These are phyloP conservation scores for Punctoribates punctum DNA, from an alignment of 2,888 invertebrate genomes.

Conservation along the genomic window DNA sequence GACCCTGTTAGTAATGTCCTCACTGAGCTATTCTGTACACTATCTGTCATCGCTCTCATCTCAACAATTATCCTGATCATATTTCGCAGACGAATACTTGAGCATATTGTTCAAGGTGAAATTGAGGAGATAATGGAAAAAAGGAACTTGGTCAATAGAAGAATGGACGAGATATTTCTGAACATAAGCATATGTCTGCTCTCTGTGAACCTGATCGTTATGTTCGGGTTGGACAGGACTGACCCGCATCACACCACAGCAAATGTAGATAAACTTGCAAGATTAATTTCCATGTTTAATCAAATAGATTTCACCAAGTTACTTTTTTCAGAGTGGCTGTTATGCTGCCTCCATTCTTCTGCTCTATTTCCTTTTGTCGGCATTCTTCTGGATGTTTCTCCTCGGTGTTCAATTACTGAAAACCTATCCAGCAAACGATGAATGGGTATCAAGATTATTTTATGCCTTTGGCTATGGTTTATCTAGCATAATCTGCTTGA, in stretches of 20 bases:
- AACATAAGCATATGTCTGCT: constrained; percentile 42
- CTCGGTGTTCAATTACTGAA: background rate
- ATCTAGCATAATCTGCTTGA: background rate
- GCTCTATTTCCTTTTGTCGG: background rate
- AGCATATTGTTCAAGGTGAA: background rate
- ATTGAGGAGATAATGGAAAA: constrained; percentile 27
- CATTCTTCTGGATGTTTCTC: background rate
- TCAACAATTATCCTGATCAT: constrained; percentile 34
- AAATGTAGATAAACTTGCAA: background rate
- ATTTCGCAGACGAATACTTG: constrained; percentile 40
- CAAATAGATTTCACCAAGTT: too few species aligned
- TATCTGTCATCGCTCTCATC: too few species aligned
- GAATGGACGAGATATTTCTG: constrained; percentile 31
- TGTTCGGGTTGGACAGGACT: constrained; percentile 34
- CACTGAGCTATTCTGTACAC: constrained; percentile 25
- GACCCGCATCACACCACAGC: background rate
- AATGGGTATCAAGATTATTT: too few species aligned
- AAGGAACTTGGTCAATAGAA: too few species aligned
- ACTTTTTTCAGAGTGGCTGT: background rate
- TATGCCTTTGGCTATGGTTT: background rate
- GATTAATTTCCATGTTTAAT: too few species aligned
- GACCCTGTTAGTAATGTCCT: constrained; percentile 18
- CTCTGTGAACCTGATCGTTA: constrained; percentile 41
- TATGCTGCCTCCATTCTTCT: background rate
- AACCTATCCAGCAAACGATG: too few species aligned